Evolutionary conservation across 2,113 vertebrate species (phyloP).

Genomic region (Pomatorhinus ruficollis): DNA sequence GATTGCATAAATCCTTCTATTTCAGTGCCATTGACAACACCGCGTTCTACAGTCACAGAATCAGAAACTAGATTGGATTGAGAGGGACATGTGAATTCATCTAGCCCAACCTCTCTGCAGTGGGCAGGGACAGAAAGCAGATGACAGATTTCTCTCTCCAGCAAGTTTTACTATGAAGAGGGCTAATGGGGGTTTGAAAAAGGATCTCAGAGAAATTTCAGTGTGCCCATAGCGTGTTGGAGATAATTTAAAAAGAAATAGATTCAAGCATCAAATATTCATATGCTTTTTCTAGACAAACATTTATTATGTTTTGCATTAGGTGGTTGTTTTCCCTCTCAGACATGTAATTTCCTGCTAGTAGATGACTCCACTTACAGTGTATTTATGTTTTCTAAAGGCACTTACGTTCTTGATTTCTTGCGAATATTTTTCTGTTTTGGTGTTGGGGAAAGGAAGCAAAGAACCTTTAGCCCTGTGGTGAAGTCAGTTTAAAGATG

Average conservation of each 20-base stretch:
- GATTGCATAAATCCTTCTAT: not conserved
- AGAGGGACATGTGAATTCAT: not conserved
- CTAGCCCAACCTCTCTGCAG: not conserved
- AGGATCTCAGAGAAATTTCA: not conserved
- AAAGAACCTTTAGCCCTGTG: not conserved
- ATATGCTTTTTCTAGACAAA: not conserved
- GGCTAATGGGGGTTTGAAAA: not conserved
- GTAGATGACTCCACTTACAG: not conserved
- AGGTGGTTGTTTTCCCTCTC: not conserved
- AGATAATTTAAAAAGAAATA: not conserved
- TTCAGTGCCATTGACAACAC: not conserved
- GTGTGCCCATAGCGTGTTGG: not conserved
- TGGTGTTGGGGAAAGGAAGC: not conserved
- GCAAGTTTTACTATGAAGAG: not conserved
- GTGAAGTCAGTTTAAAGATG: not conserved
- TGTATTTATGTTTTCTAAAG: constrained; percentile 26
- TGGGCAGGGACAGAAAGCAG: not conserved
- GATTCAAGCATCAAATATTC: not conserved
- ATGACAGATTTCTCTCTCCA: not conserved
- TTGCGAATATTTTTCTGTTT: constrained; percentile 1
- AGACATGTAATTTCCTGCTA: not conserved
- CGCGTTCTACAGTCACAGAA: not conserved
- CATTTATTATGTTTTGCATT: not conserved
- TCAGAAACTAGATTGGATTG: not conserved
- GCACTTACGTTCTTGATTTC: not conserved